Evolutionary conservation across 1,140 invertebrate species (phyloP).

Genomic region (Apolygus lucorum): DNA sequence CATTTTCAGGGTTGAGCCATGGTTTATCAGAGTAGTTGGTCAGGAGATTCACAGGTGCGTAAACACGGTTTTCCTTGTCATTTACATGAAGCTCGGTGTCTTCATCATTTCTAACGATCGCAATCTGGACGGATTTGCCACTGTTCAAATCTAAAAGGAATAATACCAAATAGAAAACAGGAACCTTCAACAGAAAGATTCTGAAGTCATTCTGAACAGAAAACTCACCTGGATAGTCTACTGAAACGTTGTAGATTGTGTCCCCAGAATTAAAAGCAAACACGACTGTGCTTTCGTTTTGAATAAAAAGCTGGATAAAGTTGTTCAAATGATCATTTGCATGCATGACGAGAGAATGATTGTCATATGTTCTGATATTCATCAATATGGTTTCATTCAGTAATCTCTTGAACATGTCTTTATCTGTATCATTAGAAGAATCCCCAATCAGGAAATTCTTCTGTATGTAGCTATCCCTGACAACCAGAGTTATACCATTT

Average conservation of each 20-base stretch:
- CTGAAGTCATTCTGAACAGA: no score
- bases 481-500: constrained; percentile 81
- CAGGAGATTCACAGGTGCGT: constrained; percentile 58
- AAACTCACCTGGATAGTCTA: constrained; percentile 51
- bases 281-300: constrained; percentile 59
- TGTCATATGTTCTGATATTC: constrained; percentile 78
- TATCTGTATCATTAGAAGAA: constrained; percentile 50
- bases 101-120: constrained; percentile 61
- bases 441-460: constrained; percentile 55
- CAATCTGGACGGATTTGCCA: constrained; percentile 75
- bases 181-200: background rate
- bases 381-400: constrained; percentile 70
- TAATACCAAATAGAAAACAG: background rate
- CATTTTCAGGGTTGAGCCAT: constrained; percentile 71
- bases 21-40: constrained; percentile 70
- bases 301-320: constrained; percentile 82
- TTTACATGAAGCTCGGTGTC: constrained; percentile 75
- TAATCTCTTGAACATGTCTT: constrained; percentile 48
- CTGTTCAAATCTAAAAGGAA: constrained; percentile 54
- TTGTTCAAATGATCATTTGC: constrained; percentile 90
- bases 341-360: constrained; percentile 72
- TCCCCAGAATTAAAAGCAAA: constrained; percentile 76
- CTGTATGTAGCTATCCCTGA: constrained; percentile 64
- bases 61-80: constrained; percentile 59
- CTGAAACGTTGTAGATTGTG: constrained; percentile 67